These are phyloP conservation scores for Stigmatopora nigra DNA, from an alignment of 2,113 vertebrate species.

Conservation along the genomic window DNA sequence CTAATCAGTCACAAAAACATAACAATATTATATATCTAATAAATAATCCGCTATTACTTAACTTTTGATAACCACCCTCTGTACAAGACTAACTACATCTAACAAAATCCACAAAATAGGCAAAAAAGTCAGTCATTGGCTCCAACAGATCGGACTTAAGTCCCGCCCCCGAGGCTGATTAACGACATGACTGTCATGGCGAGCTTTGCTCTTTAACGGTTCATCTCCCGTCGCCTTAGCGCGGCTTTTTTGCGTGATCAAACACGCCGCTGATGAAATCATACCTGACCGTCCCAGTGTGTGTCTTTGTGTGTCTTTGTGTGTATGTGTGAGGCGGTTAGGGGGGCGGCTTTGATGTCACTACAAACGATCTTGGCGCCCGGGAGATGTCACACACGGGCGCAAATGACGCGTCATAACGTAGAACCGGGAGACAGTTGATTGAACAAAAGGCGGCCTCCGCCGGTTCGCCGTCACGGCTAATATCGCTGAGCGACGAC, in stretches of 20 bases:
- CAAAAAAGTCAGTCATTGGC: too few species aligned
- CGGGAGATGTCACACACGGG: constrained; percentile 53
- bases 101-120: too few species aligned
- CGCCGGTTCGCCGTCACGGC: constrained; percentile 51
- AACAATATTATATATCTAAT: too few species aligned
- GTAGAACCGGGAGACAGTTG: constrained; percentile 34
- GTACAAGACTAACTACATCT: too few species aligned
- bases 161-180: constrained; percentile 46
- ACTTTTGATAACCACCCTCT: too few species aligned
- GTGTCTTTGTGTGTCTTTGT: too few species aligned
- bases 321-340: neutral
- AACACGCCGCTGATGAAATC: constrained; percentile 71
- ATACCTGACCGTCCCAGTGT: constrained; percentile 56
- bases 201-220: constrained; percentile 60
- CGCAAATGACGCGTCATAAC: constrained; percentile 35
- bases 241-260: constrained; percentile 61
- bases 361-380: constrained; percentile 64
- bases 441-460: constrained; percentile 58
- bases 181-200: constrained; percentile 53
- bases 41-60: too few species aligned
- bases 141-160: too few species aligned
- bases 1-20: too few species aligned
- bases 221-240: constrained; percentile 41
- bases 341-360: constrained; percentile 64
- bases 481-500: constrained; percentile 37